Evolutionary conservation across 2,888 invertebrate genomes (phyloP).

Genomic region (Cephus pulcher): DNA sequence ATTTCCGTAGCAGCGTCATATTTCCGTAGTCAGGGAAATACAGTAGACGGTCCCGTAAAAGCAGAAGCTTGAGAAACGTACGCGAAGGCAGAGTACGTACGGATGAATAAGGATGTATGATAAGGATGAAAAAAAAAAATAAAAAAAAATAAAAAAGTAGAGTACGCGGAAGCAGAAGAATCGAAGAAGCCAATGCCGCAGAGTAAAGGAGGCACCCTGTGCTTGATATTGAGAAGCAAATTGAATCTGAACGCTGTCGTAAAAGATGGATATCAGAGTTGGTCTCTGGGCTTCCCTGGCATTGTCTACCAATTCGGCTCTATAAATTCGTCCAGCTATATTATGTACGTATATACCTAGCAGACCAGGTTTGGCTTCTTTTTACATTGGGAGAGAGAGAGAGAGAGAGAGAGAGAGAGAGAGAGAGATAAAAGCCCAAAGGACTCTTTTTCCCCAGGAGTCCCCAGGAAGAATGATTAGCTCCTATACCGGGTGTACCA

Average conservation of each 20-base stretch:
- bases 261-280: conserved; percentile 52
- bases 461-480: conserved; percentile 8
- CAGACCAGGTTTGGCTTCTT: not conserved
- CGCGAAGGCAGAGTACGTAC: too few species aligned
- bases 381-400: not conserved
- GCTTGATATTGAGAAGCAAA: conserved; percentile 55
- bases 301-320: conserved; percentile 48
- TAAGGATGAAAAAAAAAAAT: too few species aligned
- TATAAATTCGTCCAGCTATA: conserved; percentile 17
- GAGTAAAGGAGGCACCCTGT: conserved; percentile 22
- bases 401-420: conserved; percentile 9
- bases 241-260: conserved; percentile 55
- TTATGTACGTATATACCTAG: too few species aligned
- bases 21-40: too few species aligned
- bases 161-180: too few species aligned
- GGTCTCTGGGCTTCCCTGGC: conserved; percentile 10
- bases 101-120: too few species aligned
- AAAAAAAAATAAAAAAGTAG: too few species aligned
- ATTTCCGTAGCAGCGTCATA: too few species aligned
- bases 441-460: not conserved
- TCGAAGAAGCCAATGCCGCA: too few species aligned
- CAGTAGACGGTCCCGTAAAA: too few species aligned
- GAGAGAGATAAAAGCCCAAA: conserved; percentile 7
- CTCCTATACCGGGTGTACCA: too few species aligned
- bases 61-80: too few species aligned